Conservation (phyloP, 2,888 invertebrate genomes). For the Anarsia innoxiella region DNA sequence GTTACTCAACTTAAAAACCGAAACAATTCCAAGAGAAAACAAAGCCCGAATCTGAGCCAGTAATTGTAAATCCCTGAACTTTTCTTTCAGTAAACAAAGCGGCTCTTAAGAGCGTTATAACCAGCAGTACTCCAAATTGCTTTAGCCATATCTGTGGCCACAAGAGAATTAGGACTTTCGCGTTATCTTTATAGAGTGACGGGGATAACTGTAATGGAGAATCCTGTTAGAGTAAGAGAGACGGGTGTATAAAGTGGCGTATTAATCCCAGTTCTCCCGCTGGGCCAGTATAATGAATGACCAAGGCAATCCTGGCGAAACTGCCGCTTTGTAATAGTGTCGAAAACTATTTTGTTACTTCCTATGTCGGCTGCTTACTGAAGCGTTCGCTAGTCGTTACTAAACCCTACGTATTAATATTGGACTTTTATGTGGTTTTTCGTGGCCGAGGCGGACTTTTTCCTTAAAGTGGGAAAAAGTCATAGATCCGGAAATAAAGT, state of each 20-base stretch:
- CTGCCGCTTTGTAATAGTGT: slow-evolving; percentile 30
- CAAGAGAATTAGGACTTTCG: slow-evolving; percentile 38
- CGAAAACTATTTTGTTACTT: slow-evolving; percentile 17
- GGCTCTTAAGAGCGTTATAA: slow-evolving; percentile 44
- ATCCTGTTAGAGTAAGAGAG: slow-evolving; percentile 12
- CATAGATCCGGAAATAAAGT: too few species aligned
- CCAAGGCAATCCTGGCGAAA: slow-evolving; percentile 29
- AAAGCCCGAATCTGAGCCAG: neutral
- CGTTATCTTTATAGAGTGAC: slow-evolving; percentile 22
- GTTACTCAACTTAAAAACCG: too few species aligned
- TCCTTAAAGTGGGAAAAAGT: too few species aligned
- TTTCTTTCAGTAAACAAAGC: slow-evolving; percentile 36
- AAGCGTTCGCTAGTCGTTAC: too few species aligned
- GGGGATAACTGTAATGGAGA: slow-evolving; percentile 16
- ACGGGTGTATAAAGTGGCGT: slow-evolving; percentile 15
- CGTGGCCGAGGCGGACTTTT: too few species aligned
- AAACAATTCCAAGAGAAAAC: neutral
- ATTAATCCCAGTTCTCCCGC: slow-evolving; percentile 36
- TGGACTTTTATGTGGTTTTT: too few species aligned
- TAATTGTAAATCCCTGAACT: slow-evolving; percentile 5
- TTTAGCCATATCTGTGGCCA: slow-evolving; percentile 43
- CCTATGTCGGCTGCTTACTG: too few species aligned
- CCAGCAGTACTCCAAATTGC: slow-evolving; percentile 48
- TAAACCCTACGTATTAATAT: too few species aligned
- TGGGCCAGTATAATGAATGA: slow-evolving; percentile 38